Evolutionary conservation across 2,113 vertebrate genomes (phyloP).

Genomic region (Hippocampus barbouri): DNA sequence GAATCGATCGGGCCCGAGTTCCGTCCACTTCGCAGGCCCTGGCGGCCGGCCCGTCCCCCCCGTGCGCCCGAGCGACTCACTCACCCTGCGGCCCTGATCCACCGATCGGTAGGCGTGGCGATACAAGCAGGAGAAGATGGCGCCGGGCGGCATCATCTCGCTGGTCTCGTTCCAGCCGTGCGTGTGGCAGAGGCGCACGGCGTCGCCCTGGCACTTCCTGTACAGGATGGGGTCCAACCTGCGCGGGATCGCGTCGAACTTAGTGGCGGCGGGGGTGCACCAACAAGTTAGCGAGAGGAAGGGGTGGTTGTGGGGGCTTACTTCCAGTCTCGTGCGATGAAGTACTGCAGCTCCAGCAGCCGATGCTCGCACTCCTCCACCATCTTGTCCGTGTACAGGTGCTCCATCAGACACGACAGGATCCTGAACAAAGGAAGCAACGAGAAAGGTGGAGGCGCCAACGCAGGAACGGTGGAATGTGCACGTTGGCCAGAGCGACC

Average conservation of each 20-base stretch:
- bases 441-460: not conserved
- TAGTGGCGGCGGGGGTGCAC: constrained; percentile 43
- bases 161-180: constrained; percentile 93
- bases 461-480: not conserved
- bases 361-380: constrained; percentile 90
- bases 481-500: not conserved
- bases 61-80: constrained; percentile 7
- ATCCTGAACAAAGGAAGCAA: constrained; percentile 73
- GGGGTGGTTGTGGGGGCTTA: constrained; percentile 62
- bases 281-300: no score
- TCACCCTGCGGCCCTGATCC: constrained; percentile 88
- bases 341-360: constrained; percentile 93
- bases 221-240: constrained; percentile 91
- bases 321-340: constrained; percentile 97
- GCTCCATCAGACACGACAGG: constrained; percentile 95
- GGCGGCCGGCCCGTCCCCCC: no score
- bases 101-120: constrained; percentile 91
- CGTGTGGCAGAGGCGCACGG: constrained; percentile 87
- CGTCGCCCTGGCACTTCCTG: constrained; percentile 91
- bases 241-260: constrained; percentile 37
- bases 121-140: constrained; percentile 92
- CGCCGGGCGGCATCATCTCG: constrained; percentile 86
- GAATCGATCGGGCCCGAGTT: not conserved
- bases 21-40: not conserved
- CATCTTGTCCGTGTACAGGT: constrained; percentile 96